Percentiles rank a stretch among this genome's conserved stretches.
phyloP scores from a whole-genome alignment of 37 sponge, comb jelly and placozoan genomes.

The Ianthella basta region DNA sequence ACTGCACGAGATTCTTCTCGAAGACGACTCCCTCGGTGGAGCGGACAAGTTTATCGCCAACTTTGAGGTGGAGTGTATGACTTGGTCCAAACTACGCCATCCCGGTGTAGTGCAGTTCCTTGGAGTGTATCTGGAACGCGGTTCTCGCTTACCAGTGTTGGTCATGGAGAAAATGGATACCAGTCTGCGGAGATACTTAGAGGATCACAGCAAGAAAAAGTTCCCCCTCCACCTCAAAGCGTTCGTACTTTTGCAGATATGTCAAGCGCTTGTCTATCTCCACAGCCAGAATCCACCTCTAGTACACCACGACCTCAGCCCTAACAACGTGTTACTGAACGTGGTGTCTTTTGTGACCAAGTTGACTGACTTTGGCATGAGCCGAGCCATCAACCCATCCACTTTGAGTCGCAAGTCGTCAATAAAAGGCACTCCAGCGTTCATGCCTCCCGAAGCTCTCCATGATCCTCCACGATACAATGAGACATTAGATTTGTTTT shows the following conservation, averaged over 20 bases:
- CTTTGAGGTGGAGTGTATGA: not conserved
- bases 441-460: constrained; percentile 22
- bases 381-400: not conserved
- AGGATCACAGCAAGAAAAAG: not conserved
- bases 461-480: not conserved
- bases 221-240: constrained; percentile 1
- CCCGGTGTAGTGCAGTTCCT: constrained; percentile 17
- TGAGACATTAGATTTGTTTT: not conserved
- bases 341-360: not conserved
- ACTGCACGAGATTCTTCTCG: not conserved
- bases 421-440: not conserved
- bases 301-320: constrained; percentile 4
- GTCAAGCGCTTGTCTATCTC: not conserved
- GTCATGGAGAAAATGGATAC: constrained; percentile 25
- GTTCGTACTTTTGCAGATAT: not conserved
- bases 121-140: not conserved
- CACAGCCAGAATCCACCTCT: not conserved
- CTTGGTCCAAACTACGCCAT: constrained; percentile 10
- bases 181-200: constrained; percentile 4
- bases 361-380: constrained; percentile 10
- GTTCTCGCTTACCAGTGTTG: not conserved
- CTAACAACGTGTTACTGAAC: not conserved
- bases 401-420: not conserved
- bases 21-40: not conserved
- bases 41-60: not conserved